A percentile compares a stretch with the other conserved stretches of the same genome.
Evolutionary conservation across 2,797 vertebrate species (phyloP).

Genomic region (Anguilla megastoma): DNA sequence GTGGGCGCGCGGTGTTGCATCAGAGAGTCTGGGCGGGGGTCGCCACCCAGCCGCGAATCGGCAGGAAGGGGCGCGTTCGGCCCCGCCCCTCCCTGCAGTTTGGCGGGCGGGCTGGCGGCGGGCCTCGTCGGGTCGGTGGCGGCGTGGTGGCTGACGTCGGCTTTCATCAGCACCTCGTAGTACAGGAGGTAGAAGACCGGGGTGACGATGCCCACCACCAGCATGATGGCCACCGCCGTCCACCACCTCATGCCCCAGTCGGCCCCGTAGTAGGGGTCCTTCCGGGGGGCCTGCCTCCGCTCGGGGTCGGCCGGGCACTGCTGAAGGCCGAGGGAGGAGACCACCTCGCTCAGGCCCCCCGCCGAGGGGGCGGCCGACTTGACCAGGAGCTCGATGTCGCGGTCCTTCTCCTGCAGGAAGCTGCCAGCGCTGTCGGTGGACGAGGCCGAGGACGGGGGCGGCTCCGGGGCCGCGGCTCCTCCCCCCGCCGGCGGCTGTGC

Average conservation of each 20-base stretch:
- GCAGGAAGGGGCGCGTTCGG: not conserved
- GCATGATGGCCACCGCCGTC: conserved; percentile 96
- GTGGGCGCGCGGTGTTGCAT: not conserved
- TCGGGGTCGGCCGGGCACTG: conserved; percentile 76
- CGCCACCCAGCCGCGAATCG: not conserved
- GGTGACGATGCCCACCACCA: conserved; percentile 92
- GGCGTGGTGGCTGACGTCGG: conserved; percentile 84
- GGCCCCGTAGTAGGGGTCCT: conserved; percentile 94
- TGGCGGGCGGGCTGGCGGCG: conserved; percentile 14
- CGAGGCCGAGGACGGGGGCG: conserved; percentile 63
- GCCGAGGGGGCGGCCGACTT: conserved; percentile 87
- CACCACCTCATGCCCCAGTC: conserved; percentile 99
- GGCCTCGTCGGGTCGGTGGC: conserved; percentile 58
- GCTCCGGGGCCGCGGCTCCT: conserved; percentile 63
- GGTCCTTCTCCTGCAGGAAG: conserved; percentile 93
- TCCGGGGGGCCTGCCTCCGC: conserved; percentile 73
- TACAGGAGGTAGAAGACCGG: conserved; percentile 97
- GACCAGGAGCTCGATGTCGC: conserved; percentile 93
- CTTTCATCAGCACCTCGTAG: conserved; percentile 93
- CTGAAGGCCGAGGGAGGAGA: conserved; percentile 85
- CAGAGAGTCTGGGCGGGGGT: not conserved
- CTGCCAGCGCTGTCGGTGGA: conserved; percentile 86
- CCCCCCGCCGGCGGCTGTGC: conserved; percentile 54
- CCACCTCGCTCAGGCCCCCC: conserved; percentile 88
- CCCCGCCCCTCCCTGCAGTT: not conserved